A percentile compares a stretch with the other conserved stretches of the same genome.
phyloP scores from a whole-genome alignment of 2,888 invertebrate species.

The Incurvaria masculella region DNA sequence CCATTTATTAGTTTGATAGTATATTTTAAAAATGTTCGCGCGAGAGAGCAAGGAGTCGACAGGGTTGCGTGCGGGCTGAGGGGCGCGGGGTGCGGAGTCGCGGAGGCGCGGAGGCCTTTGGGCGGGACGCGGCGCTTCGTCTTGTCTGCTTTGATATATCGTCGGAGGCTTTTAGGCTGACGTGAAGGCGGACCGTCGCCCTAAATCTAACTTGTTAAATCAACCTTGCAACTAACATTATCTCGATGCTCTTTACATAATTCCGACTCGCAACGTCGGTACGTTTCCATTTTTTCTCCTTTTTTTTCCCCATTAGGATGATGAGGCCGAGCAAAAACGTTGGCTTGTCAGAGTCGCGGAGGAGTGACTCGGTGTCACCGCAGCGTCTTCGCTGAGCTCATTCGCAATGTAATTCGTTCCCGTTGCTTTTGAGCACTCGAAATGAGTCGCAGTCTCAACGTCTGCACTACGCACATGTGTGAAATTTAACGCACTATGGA shows the following conservation, averaged over 20 bases:
- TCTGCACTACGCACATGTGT: no score
- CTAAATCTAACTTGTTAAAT: constrained; percentile 1
- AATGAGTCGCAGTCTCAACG: no score
- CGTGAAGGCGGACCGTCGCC: not conserved
- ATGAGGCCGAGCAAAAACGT: not conserved
- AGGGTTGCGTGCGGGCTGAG: not conserved
- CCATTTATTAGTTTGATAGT: no score
- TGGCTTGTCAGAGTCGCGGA: not conserved
- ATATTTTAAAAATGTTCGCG: no score
- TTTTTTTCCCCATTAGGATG: not conserved
- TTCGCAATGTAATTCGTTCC: no score
- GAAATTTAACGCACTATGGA: no score
- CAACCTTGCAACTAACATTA: not conserved
- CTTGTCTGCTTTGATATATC: constrained; percentile 1
- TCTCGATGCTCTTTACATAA: not conserved
- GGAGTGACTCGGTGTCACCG: no score
- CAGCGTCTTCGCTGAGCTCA: no score
- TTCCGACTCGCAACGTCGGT: not conserved
- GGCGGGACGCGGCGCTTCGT: not conserved
- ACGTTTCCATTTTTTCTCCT: not conserved
- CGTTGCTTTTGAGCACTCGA: no score
- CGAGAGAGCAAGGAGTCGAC: not conserved
- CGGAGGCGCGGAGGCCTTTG: not conserved
- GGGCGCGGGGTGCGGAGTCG: not conserved
- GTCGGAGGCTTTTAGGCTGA: constrained; percentile 1